phyloP scores from a whole-genome alignment of 2,113 vertebrate genomes.

The Herpailurus yagouaroundi region DNA sequence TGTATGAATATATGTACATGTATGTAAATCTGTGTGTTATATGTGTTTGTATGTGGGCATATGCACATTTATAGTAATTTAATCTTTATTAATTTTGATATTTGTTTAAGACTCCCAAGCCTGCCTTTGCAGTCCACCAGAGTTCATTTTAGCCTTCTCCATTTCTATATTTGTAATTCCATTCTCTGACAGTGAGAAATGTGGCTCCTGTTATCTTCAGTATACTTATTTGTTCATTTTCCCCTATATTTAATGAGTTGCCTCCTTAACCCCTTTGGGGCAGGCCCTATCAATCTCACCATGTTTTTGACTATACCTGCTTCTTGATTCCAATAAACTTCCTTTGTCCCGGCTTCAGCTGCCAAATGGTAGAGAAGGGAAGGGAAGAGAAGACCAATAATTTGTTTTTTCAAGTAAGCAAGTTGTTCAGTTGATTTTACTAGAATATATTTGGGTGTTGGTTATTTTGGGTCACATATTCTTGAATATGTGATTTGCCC shows the following conservation, averaged over 20 bases:
- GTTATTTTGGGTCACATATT: neutral
- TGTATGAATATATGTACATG: neutral
- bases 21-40: neutral
- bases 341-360: neutral
- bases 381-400: neutral
- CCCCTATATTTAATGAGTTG: neutral
- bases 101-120: neutral
- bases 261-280: neutral
- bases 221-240: neutral
- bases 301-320: neutral
- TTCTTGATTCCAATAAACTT: neutral
- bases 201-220: neutral
- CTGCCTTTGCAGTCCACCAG: neutral
- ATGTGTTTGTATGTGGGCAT: neutral
- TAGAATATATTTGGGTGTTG: neutral
- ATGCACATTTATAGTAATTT: conserved; percentile 28
- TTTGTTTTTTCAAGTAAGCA: neutral
- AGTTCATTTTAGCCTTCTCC: neutral
- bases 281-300: neutral
- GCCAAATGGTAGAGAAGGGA: neutral
- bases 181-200: neutral
- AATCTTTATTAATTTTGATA: neutral
- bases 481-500: conserved; percentile 6
- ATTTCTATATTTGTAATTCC: neutral
- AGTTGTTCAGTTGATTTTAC: conserved; percentile 12